A percentile compares a stretch with the other conserved stretches of the same genome.
Conservation (phyloP, 2,113 vertebrate genomes). For the Microtus richardsoni region DNA sequence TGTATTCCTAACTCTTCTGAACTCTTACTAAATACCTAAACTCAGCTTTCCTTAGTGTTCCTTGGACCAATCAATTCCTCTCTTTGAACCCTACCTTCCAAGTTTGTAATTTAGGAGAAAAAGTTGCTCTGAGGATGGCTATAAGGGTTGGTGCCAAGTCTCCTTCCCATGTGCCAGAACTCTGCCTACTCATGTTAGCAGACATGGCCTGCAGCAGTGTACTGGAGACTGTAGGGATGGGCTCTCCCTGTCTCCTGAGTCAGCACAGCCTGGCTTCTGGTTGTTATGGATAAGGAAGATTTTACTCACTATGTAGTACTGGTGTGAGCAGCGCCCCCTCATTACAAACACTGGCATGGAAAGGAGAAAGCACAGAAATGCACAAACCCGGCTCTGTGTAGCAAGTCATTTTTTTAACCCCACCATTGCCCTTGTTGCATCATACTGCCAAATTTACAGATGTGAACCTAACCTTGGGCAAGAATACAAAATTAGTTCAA, state of each 20-base stretch:
- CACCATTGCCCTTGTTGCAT: background rate
- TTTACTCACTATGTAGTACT: background rate
- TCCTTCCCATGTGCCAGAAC: background rate
- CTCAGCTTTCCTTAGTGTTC: background rate
- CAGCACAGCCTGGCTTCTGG: background rate
- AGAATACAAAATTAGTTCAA: constrained; percentile 3
- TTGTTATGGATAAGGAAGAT: background rate
- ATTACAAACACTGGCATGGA: background rate
- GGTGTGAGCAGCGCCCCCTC: background rate
- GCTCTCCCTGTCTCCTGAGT: background rate
- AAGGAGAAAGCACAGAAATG: background rate
- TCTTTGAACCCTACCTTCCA: constrained; percentile 10
- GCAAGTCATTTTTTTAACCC: background rate
- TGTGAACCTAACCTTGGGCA: background rate
- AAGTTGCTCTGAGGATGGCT: background rate
- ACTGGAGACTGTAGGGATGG: background rate
- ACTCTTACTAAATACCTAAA: background rate
- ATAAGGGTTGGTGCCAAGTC: background rate
- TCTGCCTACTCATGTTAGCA: background rate
- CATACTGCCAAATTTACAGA: constrained; percentile 8
- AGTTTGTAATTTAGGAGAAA: background rate
- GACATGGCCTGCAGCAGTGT: background rate
- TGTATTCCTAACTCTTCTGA: background rate
- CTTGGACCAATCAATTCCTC: constrained; percentile 62
- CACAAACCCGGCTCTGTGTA: background rate